These are phyloP conservation scores for Mus caroli DNA, from an alignment of 2,797 vertebrate genomes.

Conservation along the genomic window DNA sequence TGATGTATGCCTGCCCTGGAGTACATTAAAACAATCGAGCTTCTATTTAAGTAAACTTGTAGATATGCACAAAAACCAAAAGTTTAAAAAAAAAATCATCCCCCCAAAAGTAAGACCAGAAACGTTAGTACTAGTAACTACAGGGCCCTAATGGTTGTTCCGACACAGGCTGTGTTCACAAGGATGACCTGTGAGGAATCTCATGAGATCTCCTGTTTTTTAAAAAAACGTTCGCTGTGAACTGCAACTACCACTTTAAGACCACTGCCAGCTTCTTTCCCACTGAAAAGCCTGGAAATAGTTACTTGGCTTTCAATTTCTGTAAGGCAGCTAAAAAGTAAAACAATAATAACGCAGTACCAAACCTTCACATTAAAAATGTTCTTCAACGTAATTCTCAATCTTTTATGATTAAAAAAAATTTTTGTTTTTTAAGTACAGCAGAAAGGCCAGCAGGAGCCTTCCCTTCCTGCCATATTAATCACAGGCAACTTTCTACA, in stretches of 20 bases:
- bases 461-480: conserved; percentile 15
- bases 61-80: conserved; percentile 26
- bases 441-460: background rate
- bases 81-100: background rate
- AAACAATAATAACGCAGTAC: conserved; percentile 41
- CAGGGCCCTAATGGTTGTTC: conserved; percentile 3
- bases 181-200: conserved; percentile 18
- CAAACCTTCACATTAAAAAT: conserved; percentile 39
- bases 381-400: conserved; percentile 41
- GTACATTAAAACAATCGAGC: conserved; percentile 31
- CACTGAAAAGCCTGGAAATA: conserved; percentile 31
- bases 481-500: conserved; percentile 53
- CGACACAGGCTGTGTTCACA: background rate
- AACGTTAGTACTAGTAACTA: conserved; percentile 21
- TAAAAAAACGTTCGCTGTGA: background rate
- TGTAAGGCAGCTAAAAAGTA: conserved; percentile 35
- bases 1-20: background rate
- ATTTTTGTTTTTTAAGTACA: background rate
- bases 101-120: conserved; percentile 15
- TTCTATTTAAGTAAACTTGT: conserved; percentile 41
- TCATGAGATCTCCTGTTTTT: conserved; percentile 1
- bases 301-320: conserved; percentile 59
- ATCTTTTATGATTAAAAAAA: conserved; percentile 36
- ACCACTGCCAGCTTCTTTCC: background rate
- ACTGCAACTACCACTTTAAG: conserved; percentile 25